Evolutionary conservation across 2,113 vertebrate species (phyloP), one percentile per base, ranked within the genome.

Genomic region (Myrmecobius fasciatus): DNA sequence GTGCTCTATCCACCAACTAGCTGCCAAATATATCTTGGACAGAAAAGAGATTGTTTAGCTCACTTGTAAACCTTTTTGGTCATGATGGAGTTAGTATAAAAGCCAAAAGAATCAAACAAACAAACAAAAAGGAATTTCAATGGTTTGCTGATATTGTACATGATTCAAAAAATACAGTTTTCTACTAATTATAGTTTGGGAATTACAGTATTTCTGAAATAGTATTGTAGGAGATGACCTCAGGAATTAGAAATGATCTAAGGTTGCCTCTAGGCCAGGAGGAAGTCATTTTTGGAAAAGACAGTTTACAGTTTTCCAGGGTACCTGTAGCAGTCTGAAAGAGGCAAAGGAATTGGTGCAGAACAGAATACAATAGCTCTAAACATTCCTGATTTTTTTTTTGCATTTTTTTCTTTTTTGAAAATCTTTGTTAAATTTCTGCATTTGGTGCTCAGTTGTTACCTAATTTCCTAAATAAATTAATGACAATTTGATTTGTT

Each of bases 61-160:
- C 52, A 90, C 8, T 93, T 60, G 52, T 89, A 91, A 93, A 95
- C 83, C 4, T 90, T 91, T 91, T 93, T 89, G 67, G 89, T 54
- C 94, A 60, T 94, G n/a, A 47, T 22, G 92, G 36, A 95, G 92
- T 43, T 51, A 83, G 91, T 43, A 31, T 17, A 49, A 90, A 90
- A 11, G 51, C 5, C 67, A n/a, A n/a, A 75, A n/a, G 12, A 75
- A 4, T 1, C 36, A 93, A 95, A 90, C 8, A 94, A 90, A 92
- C 93, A 53, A 52, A n/a, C n/a, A n/a, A 60, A 36, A 60, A 36
- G 10, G 56, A 60, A 60, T 3, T 36, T 60, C 28, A 60, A 36
- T 36, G 3, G 56, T 14, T 75, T n/a, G 36, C 12, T 75, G 36
- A 4, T n/a, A 22, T 22, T n/a, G 36, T 17, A 75, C 36, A n/a